These are phyloP conservation scores for Atopsyche davidsoni DNA, from an alignment of 1,140 invertebrate species.

Conservation along the genomic window DNA sequence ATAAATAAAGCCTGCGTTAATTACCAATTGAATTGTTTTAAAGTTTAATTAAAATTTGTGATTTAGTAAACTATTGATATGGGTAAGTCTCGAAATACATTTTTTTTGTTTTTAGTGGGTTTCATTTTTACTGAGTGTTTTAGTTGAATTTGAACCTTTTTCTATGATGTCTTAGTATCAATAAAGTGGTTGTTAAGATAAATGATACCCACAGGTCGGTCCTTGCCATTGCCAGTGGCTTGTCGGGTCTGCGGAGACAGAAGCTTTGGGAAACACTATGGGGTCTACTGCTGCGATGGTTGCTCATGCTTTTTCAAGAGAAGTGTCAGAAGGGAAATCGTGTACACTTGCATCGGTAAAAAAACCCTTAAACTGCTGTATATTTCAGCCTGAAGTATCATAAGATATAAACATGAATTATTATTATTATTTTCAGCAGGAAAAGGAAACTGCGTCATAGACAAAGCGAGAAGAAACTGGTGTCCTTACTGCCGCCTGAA, in stretches of 20 bases:
- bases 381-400: neutral
- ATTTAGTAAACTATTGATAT: too few relatives aligned
- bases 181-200: neutral
- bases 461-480: constrained; percentile 81
- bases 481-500: constrained; percentile 78
- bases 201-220: constrained; percentile 16
- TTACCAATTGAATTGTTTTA: too few relatives aligned
- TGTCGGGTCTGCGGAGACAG: constrained; percentile 81
- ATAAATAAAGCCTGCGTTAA: too few relatives aligned
- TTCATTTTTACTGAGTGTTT: neutral
- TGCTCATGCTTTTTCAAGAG: constrained; percentile 87
- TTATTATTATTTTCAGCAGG: constrained; percentile 49
- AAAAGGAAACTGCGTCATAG: constrained; percentile 68
- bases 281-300: constrained; percentile 80
- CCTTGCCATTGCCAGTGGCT: constrained; percentile 18
- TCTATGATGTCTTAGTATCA: neutral
- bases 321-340: constrained; percentile 61
- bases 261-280: constrained; percentile 84
- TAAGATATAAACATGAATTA: neutral
- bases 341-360: constrained; percentile 73
- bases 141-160: constrained; percentile 1
- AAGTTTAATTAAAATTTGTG: too few relatives aligned
- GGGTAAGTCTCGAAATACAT: too few relatives aligned
- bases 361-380: neutral
- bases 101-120: too few relatives aligned